Evolutionary conservation across 1,140 invertebrate species (phyloP).

Genomic region (Drosophila biarmipes): DNA sequence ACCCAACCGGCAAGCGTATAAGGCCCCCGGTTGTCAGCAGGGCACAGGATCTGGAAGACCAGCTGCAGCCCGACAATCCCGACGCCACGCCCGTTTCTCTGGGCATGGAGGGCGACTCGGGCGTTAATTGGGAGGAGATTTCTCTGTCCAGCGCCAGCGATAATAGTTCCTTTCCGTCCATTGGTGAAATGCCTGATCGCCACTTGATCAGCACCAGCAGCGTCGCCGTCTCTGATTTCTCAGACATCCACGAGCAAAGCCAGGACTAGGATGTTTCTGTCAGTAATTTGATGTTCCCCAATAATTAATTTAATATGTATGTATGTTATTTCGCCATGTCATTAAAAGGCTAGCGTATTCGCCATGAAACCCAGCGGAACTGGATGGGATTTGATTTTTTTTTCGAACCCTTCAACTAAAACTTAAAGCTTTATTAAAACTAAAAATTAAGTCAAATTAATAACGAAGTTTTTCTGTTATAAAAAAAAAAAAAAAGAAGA

Average conservation of each 20-base stretch:
- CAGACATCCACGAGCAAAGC: slow-evolving; percentile 5
- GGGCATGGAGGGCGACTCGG: slow-evolving; percentile 41
- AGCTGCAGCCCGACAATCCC: background rate
- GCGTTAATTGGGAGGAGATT: slow-evolving; percentile 42
- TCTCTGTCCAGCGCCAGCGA: slow-evolving; percentile 44
- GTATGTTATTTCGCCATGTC: too few species aligned
- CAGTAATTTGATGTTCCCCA: too few species aligned
- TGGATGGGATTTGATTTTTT: too few species aligned
- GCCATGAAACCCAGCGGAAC: too few species aligned
- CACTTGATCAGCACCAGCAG: slow-evolving; percentile 69
- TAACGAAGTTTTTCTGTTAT: too few species aligned
- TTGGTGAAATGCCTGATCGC: slow-evolving; percentile 66
- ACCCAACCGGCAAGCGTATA: slow-evolving; percentile 18
- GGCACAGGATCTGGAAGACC: background rate
- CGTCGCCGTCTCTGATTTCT: slow-evolving; percentile 55
- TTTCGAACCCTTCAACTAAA: too few species aligned
- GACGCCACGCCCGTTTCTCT: slow-evolving; percentile 42
- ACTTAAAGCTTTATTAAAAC: too few species aligned
- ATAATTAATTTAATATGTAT: background rate
- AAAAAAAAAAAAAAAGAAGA: too few species aligned
- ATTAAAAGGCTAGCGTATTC: too few species aligned
- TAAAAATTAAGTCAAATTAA: too few species aligned
- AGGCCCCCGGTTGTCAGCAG: background rate
- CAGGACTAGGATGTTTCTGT: background rate
- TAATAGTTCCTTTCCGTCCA: slow-evolving; percentile 27